These are phyloP conservation scores for Drosophila ironensis DNA, from an alignment of 1,140 invertebrate species.

Conservation along the genomic window DNA sequence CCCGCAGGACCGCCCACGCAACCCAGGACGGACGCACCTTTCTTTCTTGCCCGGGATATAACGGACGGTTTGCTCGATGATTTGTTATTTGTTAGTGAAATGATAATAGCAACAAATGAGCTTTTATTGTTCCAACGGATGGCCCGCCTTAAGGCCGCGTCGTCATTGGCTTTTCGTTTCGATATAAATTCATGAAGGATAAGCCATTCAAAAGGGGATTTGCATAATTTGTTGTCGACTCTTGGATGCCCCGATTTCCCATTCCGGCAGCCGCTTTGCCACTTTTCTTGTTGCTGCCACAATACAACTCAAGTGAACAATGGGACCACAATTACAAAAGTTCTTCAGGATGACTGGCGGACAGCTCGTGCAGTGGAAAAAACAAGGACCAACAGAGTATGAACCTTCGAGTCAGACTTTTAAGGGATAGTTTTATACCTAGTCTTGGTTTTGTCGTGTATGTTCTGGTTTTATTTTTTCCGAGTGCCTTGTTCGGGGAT, in stretches of 20 bases:
- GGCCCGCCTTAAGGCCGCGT: conserved; percentile 58
- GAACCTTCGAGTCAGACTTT: background rate
- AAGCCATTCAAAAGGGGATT: conserved; percentile 70
- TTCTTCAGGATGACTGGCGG: conserved; percentile 13
- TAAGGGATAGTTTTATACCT: too few species aligned
- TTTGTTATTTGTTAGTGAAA: conserved; percentile 80
- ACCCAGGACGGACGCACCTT: background rate
- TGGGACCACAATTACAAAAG: conserved; percentile 50
- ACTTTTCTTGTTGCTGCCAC: conserved; percentile 19
- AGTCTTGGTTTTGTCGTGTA: too few species aligned
- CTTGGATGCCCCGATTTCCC: conserved; percentile 7
- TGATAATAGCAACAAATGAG: conserved; percentile 80
- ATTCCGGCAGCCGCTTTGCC: background rate
- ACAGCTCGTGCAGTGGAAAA: background rate
- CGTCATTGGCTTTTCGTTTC: conserved; percentile 63
- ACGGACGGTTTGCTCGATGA: conserved; percentile 49
- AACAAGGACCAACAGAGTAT: background rate
- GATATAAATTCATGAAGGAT: conserved; percentile 79
- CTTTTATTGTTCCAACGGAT: conserved; percentile 76
- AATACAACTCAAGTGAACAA: conserved; percentile 46
- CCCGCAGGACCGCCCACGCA: background rate
- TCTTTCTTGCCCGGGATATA: conserved; percentile 12
- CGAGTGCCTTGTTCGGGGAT: background rate
- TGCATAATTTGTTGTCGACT: conserved; percentile 66
- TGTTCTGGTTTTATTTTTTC: too few species aligned